Base-by-base conservation (phyloP, 92 coral and sea anemone genomes). In the Diadumene lineata region DNA sequence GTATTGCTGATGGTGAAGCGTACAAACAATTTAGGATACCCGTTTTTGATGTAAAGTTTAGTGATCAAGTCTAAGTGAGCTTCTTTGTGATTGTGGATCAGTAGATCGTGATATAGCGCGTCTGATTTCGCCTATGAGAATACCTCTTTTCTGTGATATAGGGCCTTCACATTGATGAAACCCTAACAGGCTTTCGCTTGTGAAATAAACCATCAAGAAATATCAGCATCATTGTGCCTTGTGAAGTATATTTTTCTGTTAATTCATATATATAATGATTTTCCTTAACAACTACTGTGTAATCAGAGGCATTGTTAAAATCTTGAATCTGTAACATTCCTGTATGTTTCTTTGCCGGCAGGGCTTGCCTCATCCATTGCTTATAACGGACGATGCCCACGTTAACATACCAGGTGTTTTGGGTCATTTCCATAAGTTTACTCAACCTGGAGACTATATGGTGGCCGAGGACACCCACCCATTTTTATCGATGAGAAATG, bases 331-430 rank as follows among this genome's bases (percentile, higher is more conserved):
- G n/a, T n/a, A n/a, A n/a, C n/a, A n/a, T n/a, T n/a, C n/a, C n/a
- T n/a, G n/a, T n/a, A n/a, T n/a, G n/a, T n/a, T n/a, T n/a, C n/a
- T n/a, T n/a, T n/a, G n/a, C n/a, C n/a, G n/a, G 32, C 43, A 87
- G 92, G 64, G 18, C 43, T 77, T 87, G 24, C 88, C 88, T 43
- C 92, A 87, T 67, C 88, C 92, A 1, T 87, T 88, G 88, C 50
- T 79, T 31, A 27, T 87, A 23, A 61, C 63, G 15, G 92, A 87
- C 22, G 92, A 87, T 48, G 66, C 86, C 0, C 92, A 87, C 25
- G 79, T 84, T 43, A 75, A 83, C 34, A 22, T 87, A 38, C 34
- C 46, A 2, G 72, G 76, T 13, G 64, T 79, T 13, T 72, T 88
- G 66, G 80, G 67, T 38, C 73, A 83, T 67, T 80, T 88, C 25